Base-by-base conservation (phyloP, 1,140 invertebrate genomes). In the Coenobita brevimanus region DNA sequence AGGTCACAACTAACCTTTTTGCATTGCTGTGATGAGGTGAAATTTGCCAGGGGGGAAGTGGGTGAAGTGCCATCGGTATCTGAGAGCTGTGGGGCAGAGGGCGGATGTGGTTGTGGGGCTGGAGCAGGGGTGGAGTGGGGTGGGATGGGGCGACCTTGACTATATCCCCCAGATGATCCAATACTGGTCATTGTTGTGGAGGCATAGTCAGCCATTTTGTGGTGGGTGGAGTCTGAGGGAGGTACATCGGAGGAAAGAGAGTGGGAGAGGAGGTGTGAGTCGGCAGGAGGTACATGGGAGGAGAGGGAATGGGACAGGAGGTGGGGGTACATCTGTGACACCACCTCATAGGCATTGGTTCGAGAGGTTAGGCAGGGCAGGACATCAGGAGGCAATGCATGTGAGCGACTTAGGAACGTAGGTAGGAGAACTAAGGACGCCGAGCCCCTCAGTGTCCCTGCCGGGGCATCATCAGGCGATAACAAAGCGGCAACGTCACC, bases 341-440 rank as follows among this genome's bases (percentile, higher is more conserved):
- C 91, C 17, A 96, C 94, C 81, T 95, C 95, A 91, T 96, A 96
- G 10, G 96, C 94, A 88, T 95, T 94, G 90, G 95, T 95, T 73
- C 94, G 94, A 8, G 94, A 94, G 8, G 95, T 95, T 91, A 97
- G 93, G 57, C 95, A 92, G 91, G 96, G 96, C 75, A 96, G 92
- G 4, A 96, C 95, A 92, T 96, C 96, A 6, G 95, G 92, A 0
- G 96, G 96, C 0, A 96, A 94, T 71, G 76, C 88, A 79, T 97
- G 96, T 0, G 95, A 90, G 96, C 95, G 62, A 94, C 73, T 95
- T 50, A 97, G 94, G 90, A 95, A 97, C 0, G 97, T 97, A 0
- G 97, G 97, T 60, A 97, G 92, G 91, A 95, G 96, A 6, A 97
- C 95, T 86, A 97, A 93, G 15, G 96, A 97, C 89, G 95, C 96